phyloP scores from a whole-genome alignment of 2,797 vertebrate genomes.

The Dallia pectoralis region DNA sequence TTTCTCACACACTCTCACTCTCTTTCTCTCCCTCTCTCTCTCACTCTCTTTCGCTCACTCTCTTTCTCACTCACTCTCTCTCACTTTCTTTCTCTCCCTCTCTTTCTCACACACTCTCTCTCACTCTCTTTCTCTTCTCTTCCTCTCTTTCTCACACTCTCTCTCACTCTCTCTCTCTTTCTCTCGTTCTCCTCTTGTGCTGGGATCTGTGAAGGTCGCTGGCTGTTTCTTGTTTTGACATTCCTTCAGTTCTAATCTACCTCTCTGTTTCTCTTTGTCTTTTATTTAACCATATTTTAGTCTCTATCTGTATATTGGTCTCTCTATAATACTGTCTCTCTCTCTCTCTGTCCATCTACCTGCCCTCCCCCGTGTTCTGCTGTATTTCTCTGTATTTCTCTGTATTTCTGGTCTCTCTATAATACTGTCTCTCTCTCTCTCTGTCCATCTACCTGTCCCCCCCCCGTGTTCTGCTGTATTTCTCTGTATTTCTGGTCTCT shows the following conservation, averaged over 20 bases:
- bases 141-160: conserved; percentile 19
- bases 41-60: no score
- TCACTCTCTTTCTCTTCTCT: conserved; percentile 1
- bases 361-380: no score
- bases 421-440: no score
- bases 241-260: conserved; percentile 24
- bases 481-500: background rate
- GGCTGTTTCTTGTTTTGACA: conserved; percentile 35
- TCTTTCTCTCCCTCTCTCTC: no score
- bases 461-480: background rate
- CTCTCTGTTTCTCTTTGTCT: background rate
- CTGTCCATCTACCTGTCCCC: no score
- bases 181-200: conserved; percentile 26
- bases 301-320: background rate
- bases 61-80: no score
- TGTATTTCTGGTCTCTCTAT: no score
- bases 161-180: conserved; percentile 7
- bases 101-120: conserved; percentile 19
- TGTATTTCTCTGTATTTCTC: no score
- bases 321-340: no score
- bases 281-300: background rate
- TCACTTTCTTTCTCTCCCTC: no score
- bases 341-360: no score
- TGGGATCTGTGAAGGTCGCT: conserved; percentile 39
- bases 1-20: no score